phyloP scores from a whole-genome alignment of 1,140 invertebrate genomes.

The Eueides isabella region DNA sequence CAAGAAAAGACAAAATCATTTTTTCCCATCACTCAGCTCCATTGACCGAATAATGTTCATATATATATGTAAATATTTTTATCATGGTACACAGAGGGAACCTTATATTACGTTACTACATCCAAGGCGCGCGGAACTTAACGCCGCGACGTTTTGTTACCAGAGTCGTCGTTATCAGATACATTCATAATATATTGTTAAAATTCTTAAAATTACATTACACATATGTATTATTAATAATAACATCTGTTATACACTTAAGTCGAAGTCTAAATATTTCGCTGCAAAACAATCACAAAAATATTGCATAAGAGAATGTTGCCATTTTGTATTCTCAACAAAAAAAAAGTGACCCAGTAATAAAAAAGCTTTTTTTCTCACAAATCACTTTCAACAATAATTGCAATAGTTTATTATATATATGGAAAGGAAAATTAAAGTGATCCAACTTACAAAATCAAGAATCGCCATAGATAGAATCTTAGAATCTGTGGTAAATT shows the following conservation, averaged over 20 bases:
- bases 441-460: too few relatives aligned
- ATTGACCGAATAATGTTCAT: not conserved
- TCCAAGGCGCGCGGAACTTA: too few relatives aligned
- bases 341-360: not conserved
- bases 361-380: not conserved
- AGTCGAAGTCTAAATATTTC: constrained; percentile 6
- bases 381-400: too few relatives aligned
- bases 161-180: too few relatives aligned
- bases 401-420: too few relatives aligned
- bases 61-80: too few relatives aligned
- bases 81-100: too few relatives aligned
- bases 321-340: not conserved
- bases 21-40: not conserved
- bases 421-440: too few relatives aligned
- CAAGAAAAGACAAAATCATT: not conserved
- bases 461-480: too few relatives aligned
- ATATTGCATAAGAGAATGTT: not conserved
- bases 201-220: constrained; percentile 1
- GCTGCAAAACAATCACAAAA: not conserved
- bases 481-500: too few relatives aligned
- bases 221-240: not conserved
- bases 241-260: not conserved
- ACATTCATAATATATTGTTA: not conserved
- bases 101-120: too few relatives aligned
- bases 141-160: too few relatives aligned